These are phyloP conservation scores for Polyommatus iphigenia DNA, from an alignment of 2,888 invertebrate genomes.

Conservation along the genomic window DNA sequence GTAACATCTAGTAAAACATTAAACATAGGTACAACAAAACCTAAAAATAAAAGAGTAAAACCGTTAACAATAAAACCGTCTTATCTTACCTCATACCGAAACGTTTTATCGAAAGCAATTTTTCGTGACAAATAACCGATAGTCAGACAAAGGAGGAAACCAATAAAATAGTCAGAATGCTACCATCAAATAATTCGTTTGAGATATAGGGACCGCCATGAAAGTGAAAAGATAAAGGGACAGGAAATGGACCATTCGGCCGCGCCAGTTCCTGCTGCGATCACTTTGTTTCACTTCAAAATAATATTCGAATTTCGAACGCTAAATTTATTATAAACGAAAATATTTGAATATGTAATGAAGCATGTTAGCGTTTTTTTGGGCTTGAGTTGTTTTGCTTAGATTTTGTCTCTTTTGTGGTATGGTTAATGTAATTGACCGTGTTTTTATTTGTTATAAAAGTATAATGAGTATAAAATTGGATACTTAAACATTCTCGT, in stretches of 20 bases:
- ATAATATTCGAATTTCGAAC: slow-evolving; percentile 27
- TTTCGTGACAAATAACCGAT: slow-evolving; percentile 9
- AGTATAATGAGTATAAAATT: too few relatives aligned
- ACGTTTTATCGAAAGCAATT: slow-evolving; percentile 23
- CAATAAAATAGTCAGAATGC: slow-evolving; percentile 28
- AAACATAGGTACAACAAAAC: neutral
- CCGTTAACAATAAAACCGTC: neutral
- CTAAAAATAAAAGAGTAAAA: neutral
- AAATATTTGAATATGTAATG: slow-evolving; percentile 21
- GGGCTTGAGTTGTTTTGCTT: neutral
- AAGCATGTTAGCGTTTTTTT: too few relatives aligned
- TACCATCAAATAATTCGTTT: slow-evolving; percentile 26
- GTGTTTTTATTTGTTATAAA: too few relatives aligned
- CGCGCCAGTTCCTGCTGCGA: slow-evolving; percentile 2
- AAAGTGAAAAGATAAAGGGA: slow-evolving; percentile 31
- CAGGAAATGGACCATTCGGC: slow-evolving; percentile 30
- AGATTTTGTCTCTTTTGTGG: too few relatives aligned
- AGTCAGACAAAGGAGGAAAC: slow-evolving; percentile 18
- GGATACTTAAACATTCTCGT: too few relatives aligned
- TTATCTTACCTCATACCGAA: neutral
- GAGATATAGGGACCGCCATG: slow-evolving; percentile 25
- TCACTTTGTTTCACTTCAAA: slow-evolving; percentile 20
- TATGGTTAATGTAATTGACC: too few relatives aligned
- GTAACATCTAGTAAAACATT: neutral
- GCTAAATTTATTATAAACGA: slow-evolving; percentile 28